These are phyloP conservation scores for Eudemis profundana DNA, from an alignment of 2,888 invertebrate genomes.

Conservation along the genomic window DNA sequence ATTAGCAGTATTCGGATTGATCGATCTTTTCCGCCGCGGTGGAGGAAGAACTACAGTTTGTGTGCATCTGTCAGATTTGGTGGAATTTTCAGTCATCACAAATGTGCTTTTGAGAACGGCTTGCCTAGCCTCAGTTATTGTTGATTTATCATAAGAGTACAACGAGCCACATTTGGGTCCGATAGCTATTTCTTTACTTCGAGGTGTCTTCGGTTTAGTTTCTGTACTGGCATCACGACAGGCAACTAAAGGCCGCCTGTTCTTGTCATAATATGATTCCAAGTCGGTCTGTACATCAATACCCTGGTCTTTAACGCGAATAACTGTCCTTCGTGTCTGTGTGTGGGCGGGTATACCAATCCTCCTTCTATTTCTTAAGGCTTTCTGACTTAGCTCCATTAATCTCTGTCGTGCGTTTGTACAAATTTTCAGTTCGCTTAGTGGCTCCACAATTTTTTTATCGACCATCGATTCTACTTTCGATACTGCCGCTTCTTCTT, in stretches of 20 bases:
- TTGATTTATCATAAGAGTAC: conserved; percentile 63
- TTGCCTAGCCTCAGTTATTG: conserved; percentile 66
- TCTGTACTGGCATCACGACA: conserved; percentile 72
- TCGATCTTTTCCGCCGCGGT: conserved; percentile 67
- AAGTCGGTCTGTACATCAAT: conserved; percentile 84
- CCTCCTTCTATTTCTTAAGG: conserved; percentile 80
- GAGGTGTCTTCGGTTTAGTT: conserved; percentile 75
- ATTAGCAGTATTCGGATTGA: conserved; percentile 55
- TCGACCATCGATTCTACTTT: conserved; percentile 74
- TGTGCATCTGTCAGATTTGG: conserved; percentile 62
- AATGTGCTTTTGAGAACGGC: conserved; percentile 66
- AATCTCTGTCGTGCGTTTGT: conserved; percentile 85
- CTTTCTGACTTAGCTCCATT: conserved; percentile 85
- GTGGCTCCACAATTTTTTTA: conserved; percentile 73
- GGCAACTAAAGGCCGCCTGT: conserved; percentile 60
- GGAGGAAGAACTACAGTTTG: conserved; percentile 71
- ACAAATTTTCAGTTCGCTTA: conserved; percentile 85
- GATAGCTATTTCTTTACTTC: conserved; percentile 77
- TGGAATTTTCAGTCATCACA: conserved; percentile 70
- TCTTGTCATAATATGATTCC: conserved; percentile 67
- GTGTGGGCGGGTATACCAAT: conserved; percentile 84
- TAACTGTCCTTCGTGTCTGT: conserved; percentile 83
- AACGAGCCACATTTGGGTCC: conserved; percentile 71
- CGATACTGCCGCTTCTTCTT: conserved; percentile 75
- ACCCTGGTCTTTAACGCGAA: conserved; percentile 84